phyloP scores from a whole-genome alignment of 2,113 vertebrate species.

The Shinisaurus crocodilurus region DNA sequence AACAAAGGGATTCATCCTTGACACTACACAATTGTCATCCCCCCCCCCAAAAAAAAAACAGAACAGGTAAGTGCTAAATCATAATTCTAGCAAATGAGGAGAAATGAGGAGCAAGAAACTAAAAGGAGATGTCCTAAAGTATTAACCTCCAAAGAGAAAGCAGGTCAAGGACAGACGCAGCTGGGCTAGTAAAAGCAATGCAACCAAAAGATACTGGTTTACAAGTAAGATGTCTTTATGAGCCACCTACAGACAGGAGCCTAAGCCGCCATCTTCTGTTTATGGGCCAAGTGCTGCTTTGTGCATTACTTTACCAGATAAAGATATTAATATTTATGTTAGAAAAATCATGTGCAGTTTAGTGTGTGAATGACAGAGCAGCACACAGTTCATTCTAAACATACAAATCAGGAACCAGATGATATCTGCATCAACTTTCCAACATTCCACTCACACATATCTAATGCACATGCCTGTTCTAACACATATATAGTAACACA shows the following conservation, averaged over 20 bases:
- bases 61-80: background rate
- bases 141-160: background rate
- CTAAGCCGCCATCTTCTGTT: background rate
- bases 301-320: background rate
- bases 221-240: background rate
- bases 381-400: background rate
- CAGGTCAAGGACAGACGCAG: background rate
- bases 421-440: background rate
- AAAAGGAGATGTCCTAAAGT: background rate
- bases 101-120: background rate
- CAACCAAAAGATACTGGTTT: background rate
- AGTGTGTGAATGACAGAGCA: background rate
- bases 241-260: background rate
- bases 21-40: background rate
- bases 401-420: background rate
- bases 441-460: too few relatives aligned
- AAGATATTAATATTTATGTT: background rate
- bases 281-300: background rate
- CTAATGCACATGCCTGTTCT: background rate
- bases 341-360: background rate
- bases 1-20: background rate
- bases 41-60: background rate
- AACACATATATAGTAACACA: background rate
- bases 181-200: background rate
- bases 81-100: background rate